Evolutionary conservation across 2,113 vertebrate genomes (phyloP).

Genomic region (Setophaga kirtlandii): DNA sequence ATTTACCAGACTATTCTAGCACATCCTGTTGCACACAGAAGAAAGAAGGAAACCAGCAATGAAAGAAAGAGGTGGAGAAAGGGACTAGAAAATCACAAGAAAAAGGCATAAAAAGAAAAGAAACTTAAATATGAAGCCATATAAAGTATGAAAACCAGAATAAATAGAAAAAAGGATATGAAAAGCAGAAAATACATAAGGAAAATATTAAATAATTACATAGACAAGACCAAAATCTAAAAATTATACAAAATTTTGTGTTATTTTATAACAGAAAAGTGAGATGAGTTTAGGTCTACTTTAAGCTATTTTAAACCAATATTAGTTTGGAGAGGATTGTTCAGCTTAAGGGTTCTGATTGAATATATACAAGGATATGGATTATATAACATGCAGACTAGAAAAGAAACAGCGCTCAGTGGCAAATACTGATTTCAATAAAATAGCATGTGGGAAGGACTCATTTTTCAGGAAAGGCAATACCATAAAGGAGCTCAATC

Average conservation of each 20-base stretch:
- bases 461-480: neutral
- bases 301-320: neutral
- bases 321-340: neutral
- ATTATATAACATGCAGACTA: neutral
- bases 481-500: neutral
- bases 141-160: neutral
- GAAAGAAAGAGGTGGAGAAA: neutral
- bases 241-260: neutral
- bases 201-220: neutral
- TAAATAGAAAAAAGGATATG: neutral
- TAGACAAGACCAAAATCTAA: neutral
- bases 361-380: neutral
- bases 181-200: neutral
- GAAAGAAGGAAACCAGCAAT: neutral
- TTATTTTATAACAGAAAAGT: neutral
- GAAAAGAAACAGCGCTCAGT: neutral
- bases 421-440: neutral
- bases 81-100: neutral
- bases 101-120: neutral
- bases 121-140: neutral
- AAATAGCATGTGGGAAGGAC: neutral
- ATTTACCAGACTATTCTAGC: neutral
- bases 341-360: neutral
- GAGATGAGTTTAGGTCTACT: neutral
- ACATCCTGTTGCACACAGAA: neutral